Percentiles rank a stretch among this genome's conserved stretches.
Evolutionary conservation across 2,113 vertebrate genomes (phyloP).

Genomic region (Crotophaga sulcirostris): DNA sequence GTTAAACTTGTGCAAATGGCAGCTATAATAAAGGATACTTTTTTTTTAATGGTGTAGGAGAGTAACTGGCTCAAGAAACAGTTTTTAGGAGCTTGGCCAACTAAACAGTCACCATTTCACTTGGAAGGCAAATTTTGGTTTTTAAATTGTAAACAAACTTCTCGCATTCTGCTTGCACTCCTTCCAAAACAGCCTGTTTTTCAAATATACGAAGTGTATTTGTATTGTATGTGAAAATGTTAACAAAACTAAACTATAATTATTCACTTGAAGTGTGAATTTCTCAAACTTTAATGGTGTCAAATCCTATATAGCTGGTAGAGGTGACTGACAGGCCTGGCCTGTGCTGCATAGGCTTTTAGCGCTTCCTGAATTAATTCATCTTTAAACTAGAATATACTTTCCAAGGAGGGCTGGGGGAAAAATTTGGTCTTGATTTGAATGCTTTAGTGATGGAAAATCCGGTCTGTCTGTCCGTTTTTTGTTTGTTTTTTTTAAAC

Average conservation of each 20-base stretch:
- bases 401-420: background rate
- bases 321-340: background rate
- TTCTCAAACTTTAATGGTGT: background rate
- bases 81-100: background rate
- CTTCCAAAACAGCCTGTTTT: background rate
- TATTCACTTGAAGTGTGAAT: background rate
- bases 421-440: background rate
- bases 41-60: background rate
- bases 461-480: background rate
- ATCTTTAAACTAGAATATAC: background rate
- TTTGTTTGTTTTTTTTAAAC: background rate
- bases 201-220: background rate
- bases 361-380: background rate
- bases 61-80: background rate
- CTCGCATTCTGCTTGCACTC: background rate
- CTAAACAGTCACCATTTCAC: background rate
- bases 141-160: background rate
- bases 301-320: background rate
- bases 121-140: background rate
- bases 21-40: background rate
- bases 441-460: background rate
- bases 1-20: background rate
- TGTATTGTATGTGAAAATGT: background rate
- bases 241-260: background rate
- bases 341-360: rapidly evolving